These are phyloP conservation scores for Mixornis gularis DNA, from an alignment of 2,113 vertebrate species.

Conservation along the genomic window DNA sequence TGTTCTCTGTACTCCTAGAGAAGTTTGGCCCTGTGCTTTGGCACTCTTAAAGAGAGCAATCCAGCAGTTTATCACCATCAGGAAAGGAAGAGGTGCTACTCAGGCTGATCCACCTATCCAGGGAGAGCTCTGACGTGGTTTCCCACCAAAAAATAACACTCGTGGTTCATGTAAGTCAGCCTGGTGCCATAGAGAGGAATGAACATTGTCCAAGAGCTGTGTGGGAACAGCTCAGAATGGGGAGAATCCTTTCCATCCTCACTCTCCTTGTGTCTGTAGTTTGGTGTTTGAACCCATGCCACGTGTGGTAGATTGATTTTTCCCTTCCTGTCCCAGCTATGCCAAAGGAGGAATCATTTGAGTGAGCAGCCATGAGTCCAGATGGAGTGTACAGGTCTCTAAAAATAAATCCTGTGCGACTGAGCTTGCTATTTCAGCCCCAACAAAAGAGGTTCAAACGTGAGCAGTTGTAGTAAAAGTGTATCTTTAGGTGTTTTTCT, in stretches of 20 bases:
- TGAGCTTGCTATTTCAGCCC: neutral
- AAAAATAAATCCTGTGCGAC: neutral
- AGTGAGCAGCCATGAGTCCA: neutral
- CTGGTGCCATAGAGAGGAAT: neutral
- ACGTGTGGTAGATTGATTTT: neutral
- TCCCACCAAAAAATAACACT: neutral
- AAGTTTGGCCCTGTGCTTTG: neutral
- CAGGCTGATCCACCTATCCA: neutral
- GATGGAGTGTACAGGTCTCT: neutral
- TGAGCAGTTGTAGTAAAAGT: neutral
- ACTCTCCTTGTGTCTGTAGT: neutral
- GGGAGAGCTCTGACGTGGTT: neutral
- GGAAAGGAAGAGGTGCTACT: neutral
- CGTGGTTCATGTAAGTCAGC: neutral
- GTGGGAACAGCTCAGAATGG: neutral
- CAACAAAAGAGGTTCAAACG: neutral
- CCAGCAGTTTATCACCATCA: neutral
- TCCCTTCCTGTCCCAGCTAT: neutral
- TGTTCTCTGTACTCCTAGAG: neutral
- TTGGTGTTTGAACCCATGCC: neutral
- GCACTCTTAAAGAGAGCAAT: neutral
- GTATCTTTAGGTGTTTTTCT: neutral
- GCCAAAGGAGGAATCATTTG: neutral
- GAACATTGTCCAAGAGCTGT: neutral
- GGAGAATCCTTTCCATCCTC: neutral